A percentile compares a stretch with the other conserved stretches of the same genome.
phyloP scores from a whole-genome alignment of 2,888 invertebrate genomes.

The Aromia moschata region DNA sequence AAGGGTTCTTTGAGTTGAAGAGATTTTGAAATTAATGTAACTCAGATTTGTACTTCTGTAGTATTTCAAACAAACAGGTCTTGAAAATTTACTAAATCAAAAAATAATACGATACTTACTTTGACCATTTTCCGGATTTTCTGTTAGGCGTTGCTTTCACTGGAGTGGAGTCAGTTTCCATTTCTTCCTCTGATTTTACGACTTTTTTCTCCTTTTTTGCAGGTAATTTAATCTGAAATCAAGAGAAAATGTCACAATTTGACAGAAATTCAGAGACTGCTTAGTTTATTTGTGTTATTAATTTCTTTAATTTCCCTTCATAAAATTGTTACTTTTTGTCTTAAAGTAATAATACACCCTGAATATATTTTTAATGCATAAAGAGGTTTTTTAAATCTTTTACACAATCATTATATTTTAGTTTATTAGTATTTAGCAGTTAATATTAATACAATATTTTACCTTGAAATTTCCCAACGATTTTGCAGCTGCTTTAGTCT shows the following conservation, averaged over 20 bases:
- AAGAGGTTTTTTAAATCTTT: too few species aligned
- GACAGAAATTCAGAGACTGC: slow-evolving; percentile 6
- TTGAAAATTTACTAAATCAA: slow-evolving; percentile 11
- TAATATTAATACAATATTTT: too few species aligned
- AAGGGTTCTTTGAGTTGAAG: too few species aligned
- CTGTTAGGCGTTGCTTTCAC: slow-evolving; percentile 31
- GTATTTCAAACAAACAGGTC: slow-evolving; percentile 20
- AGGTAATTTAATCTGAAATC: slow-evolving; percentile 53
- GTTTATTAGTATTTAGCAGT: too few species aligned
- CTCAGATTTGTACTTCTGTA: background rate
- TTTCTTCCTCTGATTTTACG: slow-evolving; percentile 40
- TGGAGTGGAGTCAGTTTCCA: slow-evolving; percentile 31
- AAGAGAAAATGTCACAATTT: slow-evolving; percentile 6
- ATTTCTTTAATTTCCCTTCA: too few species aligned
- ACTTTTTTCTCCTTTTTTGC: slow-evolving; percentile 45
- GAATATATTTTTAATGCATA: too few species aligned
- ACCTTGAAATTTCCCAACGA: slow-evolving; percentile 34
- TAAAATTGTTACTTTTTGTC: too few species aligned
- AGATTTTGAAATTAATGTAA: too few species aligned
- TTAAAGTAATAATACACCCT: too few species aligned
- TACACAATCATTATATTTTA: too few species aligned
- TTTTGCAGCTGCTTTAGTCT: slow-evolving; percentile 27
- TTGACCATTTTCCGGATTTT: slow-evolving; percentile 33
- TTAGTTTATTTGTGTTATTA: too few species aligned
- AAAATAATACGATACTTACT: slow-evolving; percentile 32